Evolutionary conservation across 2,888 invertebrate genomes (phyloP), one percentile per base, ranked within the genome.

Genomic region (Micropterix aruncella): DNA sequence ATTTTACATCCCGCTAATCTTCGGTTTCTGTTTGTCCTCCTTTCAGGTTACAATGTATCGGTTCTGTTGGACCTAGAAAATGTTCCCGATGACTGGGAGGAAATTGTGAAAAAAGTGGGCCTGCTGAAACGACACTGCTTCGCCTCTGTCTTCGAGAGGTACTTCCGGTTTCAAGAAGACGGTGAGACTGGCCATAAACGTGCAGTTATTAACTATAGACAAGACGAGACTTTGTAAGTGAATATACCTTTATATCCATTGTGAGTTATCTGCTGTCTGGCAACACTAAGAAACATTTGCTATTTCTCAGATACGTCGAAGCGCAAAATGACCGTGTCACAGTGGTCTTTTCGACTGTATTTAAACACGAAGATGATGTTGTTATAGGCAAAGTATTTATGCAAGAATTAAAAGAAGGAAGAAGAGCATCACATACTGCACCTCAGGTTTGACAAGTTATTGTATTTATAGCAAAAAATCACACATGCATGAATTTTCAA

Each of bases 311-410:
- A 74, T 97, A 97, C 64, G 92, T 99, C 52, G 95, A 97, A 67
- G 96, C 99, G 48, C 94, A 95, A 69, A 80, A 91, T 49, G 99
- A 99, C 71, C 79, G 99, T 57, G 99, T 99, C 49, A 99, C 99
- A 15, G 97, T 99, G 50, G 95, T 99, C 51, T 99, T 99, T 72
- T 95, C 95, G 57, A 99, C 99, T 52, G 86, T 97, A 60, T 99
- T 99, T 70, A 89, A 93, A 57, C 96, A 97, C 63, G 93, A 95
- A 60, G 95, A 96, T 63, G 99, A 99, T 65, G 86, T 99, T 59
- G 84, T 99, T 44, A 90, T 99, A 63, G 99, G 99, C 46, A 99
- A 99, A 73, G 92, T 99, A 55, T 99, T 99, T 73, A 89, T 99
- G 83, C 96, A 97, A 74, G 99, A 99, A 70, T 83, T 99, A 57